Evolutionary conservation across 2,113 vertebrate genomes (phyloP), one percentile per base, ranked within the genome.

Genomic region (Tympanuchus pallidicinctus): DNA sequence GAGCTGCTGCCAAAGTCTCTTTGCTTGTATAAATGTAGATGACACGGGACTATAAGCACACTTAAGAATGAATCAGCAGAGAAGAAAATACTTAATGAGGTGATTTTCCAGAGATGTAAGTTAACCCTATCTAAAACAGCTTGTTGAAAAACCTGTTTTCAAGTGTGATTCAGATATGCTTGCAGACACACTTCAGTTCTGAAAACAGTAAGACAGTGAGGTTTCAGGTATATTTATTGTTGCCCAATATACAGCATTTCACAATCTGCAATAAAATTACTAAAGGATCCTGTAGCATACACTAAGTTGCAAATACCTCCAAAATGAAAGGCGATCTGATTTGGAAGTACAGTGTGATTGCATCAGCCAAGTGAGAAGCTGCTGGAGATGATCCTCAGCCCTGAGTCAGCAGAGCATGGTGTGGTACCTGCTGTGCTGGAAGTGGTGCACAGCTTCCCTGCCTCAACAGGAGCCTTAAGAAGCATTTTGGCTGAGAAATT

Each of bases 321-420:
- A 45, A 76, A 43, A 69, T 86, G 65, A 91, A 88, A 93, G 66
- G 77, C 77, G 91, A 67, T 81, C 74, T 34, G 30, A 78, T 73
- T 93, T 95, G 91, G 71, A 77, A 85, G 72, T 27, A 45, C 6
- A 13, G 36, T 1, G 15, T 57, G 89, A 86, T 97, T 96, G 76
- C 91, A 95, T 95, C 94, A 97, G 93, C 73, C 80, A 76, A 70
- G 82, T 90, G 66, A 86, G 79, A 92, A 59, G 25, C 82, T 92
- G 76, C 75, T 83, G 82, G 65, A 77, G 75, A 48, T 14, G 65
- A 90, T 52, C 43, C 70, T 66, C 86, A 78, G 86, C 36, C 69
- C 88, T 96, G 89, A 96, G 83, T 96, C 94, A 94, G 90, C 82
- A 88, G 40, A 75, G 27, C 0, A 0, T 52, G 76, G 72, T 1